Evolutionary conservation across 2,113 vertebrate genomes (phyloP).

Genomic region (Mesembrinibis cayennensis): DNA sequence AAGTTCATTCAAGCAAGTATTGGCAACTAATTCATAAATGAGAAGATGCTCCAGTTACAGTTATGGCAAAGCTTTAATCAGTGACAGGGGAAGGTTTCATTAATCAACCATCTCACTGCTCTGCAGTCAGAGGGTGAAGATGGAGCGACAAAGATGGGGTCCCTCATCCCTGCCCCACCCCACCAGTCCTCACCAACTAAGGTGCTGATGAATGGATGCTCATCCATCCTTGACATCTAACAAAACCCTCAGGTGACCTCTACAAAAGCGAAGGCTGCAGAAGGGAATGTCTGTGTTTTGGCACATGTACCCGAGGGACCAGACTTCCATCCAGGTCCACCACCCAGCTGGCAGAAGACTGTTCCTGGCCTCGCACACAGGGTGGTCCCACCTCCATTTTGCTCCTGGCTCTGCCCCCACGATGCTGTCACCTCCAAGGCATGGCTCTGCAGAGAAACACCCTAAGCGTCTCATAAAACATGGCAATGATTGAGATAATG

Average conservation of each 20-base stretch:
- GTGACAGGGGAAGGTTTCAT: neutral
- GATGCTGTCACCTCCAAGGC: constrained; percentile 32
- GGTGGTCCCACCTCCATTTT: fast-evolving
- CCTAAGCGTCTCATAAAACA: constrained; percentile 76
- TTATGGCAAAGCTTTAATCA: neutral
- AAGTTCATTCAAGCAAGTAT: neutral
- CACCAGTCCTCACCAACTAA: neutral
- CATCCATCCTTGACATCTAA: neutral
- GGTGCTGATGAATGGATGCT: neutral
- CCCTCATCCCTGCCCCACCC: neutral
- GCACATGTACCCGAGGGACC: neutral
- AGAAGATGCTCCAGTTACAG: neutral
- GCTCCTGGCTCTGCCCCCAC: neutral
- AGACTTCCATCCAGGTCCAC: neutral
- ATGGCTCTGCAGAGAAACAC: constrained; percentile 68
- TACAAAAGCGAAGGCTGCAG: neutral
- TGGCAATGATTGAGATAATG: constrained; percentile 76
- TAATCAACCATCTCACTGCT: neutral
- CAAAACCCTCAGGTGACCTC: neutral
- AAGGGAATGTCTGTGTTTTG: neutral
- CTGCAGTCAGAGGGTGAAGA: neutral
- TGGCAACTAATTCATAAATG: neutral
- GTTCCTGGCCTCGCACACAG: neutral
- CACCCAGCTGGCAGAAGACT: fast-evolving
- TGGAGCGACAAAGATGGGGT: neutral